phyloP scores from a whole-genome alignment of 53 echinoderm and acorn worm species.

The Temnopleurus reevesii region DNA sequence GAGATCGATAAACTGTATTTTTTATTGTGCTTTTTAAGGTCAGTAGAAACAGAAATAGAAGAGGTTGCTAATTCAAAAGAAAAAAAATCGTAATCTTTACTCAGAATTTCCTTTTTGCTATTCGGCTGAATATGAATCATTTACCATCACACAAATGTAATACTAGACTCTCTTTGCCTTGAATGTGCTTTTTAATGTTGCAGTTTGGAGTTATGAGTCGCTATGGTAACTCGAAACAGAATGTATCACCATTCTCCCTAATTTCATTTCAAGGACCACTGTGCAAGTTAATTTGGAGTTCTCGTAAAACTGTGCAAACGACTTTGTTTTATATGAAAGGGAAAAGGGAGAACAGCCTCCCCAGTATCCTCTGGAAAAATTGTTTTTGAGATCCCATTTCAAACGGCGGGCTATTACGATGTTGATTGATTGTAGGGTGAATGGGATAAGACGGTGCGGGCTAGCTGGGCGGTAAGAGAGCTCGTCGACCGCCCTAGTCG shows the following conservation, averaged over 20 bases:
- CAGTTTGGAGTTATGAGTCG: not conserved
- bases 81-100: too few relatives aligned
- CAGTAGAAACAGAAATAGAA: too few relatives aligned
- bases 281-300: not conserved
- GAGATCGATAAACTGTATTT: too few relatives aligned
- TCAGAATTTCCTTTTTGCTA: too few relatives aligned
- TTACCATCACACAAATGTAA: not conserved
- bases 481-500: slow-evolving; percentile 43
- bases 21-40: too few relatives aligned
- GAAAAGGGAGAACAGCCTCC: not conserved
- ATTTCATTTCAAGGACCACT: slow-evolving; percentile 1
- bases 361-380: slow-evolving; percentile 39
- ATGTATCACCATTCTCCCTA: not conserved
- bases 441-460: slow-evolving; percentile 6
- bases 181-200: not conserved
- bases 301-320: slow-evolving; percentile 9
- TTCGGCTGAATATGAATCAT: not conserved
- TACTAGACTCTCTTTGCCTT: not conserved
- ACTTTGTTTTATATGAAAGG: not conserved
- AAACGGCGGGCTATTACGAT: slow-evolving; percentile 48
- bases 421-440: slow-evolving; percentile 40
- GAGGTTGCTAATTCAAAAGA: too few relatives aligned
- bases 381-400: slow-evolving; percentile 54
- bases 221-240: not conserved
- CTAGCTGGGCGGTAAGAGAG: slow-evolving; percentile 55